Percentiles rank a stretch among this genome's conserved stretches.
Evolutionary conservation across 2,888 invertebrate species (phyloP).

Genomic region (Pardosa pseudoannulata): DNA sequence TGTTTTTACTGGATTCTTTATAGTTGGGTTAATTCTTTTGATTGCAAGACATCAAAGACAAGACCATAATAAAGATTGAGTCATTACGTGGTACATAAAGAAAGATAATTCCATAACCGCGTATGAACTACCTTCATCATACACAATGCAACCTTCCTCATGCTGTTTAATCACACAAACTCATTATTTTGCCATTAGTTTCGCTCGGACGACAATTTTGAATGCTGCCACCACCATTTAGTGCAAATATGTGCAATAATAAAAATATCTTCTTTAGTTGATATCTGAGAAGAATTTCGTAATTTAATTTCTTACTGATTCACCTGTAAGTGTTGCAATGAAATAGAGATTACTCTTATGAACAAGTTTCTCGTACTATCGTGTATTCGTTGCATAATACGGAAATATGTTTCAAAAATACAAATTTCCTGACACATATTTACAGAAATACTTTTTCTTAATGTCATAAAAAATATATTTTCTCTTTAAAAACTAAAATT

Average conservation of each 20-base stretch:
- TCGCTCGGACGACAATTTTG: slow-evolving; percentile 53
- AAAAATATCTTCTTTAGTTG: slow-evolving; percentile 37
- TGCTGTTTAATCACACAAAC: slow-evolving; percentile 46
- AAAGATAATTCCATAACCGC: slow-evolving; percentile 57
- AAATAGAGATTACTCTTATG: not conserved
- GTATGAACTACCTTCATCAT: slow-evolving; percentile 33
- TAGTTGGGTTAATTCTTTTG: slow-evolving; percentile 24
- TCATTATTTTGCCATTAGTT: slow-evolving; percentile 69
- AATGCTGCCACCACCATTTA: slow-evolving; percentile 40
- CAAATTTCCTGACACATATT: too few relatives aligned
- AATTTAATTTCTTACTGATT: not conserved
- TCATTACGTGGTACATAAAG: slow-evolving; percentile 30
- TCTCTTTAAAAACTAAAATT: too few relatives aligned
- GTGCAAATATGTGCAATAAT: slow-evolving; percentile 40
- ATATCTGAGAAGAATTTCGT: not conserved
- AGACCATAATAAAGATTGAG: slow-evolving; percentile 46
- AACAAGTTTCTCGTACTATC: not conserved
- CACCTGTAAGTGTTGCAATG: not conserved
- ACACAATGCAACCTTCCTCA: slow-evolving; percentile 32
- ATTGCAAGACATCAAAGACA: slow-evolving; percentile 44
- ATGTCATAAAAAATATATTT: too few relatives aligned
- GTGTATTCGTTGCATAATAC: too few relatives aligned
- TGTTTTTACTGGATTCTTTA: too few relatives aligned
- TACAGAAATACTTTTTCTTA: too few relatives aligned
- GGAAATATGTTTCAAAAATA: too few relatives aligned